Evolutionary conservation across 1,140 invertebrate species (phyloP).

Genomic region (Calliopsis andreniformis): DNA sequence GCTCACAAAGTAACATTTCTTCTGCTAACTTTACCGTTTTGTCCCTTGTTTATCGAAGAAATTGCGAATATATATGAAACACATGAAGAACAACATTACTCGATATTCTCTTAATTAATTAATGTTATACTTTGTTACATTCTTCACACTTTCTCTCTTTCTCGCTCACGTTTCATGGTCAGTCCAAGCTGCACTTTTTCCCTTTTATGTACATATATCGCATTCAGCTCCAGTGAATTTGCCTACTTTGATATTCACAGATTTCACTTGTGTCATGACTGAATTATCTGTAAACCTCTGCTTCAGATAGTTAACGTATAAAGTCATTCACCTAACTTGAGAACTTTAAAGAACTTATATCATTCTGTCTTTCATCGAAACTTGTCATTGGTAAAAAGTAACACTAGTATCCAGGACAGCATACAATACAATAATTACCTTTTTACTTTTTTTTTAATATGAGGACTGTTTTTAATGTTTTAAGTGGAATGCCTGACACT

Average conservation of each 20-base stretch:
- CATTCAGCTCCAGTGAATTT: constrained; percentile 68
- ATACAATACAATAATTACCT: too few relatives aligned
- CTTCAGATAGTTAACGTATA: constrained; percentile 61
- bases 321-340: too few relatives aligned
- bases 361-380: too few relatives aligned
- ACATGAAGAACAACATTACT: constrained; percentile 72
- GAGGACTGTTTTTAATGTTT: too few relatives aligned
- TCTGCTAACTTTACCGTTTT: constrained; percentile 68
- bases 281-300: constrained; percentile 44
- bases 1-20: constrained; percentile 52
- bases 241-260: constrained; percentile 64
- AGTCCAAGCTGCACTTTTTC: constrained; percentile 67
- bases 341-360: too few relatives aligned
- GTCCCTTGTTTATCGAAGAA: constrained; percentile 70
- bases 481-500: too few relatives aligned
- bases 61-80: constrained; percentile 74
- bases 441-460: too few relatives aligned
- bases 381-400: too few relatives aligned
- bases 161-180: constrained; percentile 55
- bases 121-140: constrained; percentile 70
- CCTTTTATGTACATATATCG: constrained; percentile 68
- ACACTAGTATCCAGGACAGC: too few relatives aligned
- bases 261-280: constrained; percentile 33
- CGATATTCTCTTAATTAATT: constrained; percentile 68
- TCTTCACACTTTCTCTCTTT: constrained; percentile 43